Base-by-base conservation (phyloP, 2,113 vertebrate species). In the Psettodes erumei region DNA sequence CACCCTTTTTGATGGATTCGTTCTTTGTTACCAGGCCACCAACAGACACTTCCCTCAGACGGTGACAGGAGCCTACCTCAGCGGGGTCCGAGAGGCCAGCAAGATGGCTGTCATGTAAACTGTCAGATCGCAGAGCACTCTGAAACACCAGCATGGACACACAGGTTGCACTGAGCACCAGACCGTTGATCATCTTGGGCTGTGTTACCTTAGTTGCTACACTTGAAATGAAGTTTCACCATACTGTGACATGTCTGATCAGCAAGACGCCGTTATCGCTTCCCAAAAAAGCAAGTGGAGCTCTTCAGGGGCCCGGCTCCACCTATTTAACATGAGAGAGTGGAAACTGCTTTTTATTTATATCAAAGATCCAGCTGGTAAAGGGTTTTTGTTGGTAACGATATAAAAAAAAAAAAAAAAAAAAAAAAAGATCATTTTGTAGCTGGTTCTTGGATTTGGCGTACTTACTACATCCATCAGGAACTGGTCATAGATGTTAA, bases 21-120 rank as follows among this genome's bases (percentile, higher is more conserved):
- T 33, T 51, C 23, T 87, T 64, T 13, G 0, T 35, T 81, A 59
- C 61, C 88, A 99, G 97, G 97, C 96, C 62, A 99, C 98, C 66
- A 99, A 99, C 75, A 93, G 98, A 71, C 98, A 99, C 91, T 99
- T 99, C 81, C 98, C 98, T 76, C 98, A 99, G 81, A 99, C 98
- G 0, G 98, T 99, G 64, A 98, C 98, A 4, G 98, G 98, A 32
- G 97, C 98, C 37, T 99, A 99, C 87, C 84, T 99, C 91, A 99
- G 98, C 48, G 98, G 98, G 0, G 95, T 99, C 81, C 93, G 97
- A 87, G 98, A 99, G 93, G 98, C 97, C 0, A 99, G 98, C 93
- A 99, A 99, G 94, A 99, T 99, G 86, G 93, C 97, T 50, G 96
- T 96, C 11, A 95, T 95, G 83, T 99, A 90, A 95, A 59, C 32